Percentiles rank a stretch among this genome's conserved stretches.
Conservation (phyloP, 2,797 vertebrate species). For the Propithecus deckenii region DNA sequence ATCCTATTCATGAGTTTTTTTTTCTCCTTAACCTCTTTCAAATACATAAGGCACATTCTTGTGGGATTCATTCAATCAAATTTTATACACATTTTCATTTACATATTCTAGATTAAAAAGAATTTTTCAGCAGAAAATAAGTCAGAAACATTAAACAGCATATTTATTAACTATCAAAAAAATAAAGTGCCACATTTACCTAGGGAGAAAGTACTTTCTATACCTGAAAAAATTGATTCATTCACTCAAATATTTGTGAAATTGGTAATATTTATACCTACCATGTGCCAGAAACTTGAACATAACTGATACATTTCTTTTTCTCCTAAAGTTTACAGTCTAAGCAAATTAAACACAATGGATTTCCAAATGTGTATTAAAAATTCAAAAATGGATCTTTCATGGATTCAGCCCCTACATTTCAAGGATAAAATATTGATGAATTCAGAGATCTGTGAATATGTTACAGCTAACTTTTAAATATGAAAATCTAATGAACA, state of each 20-base stretch:
- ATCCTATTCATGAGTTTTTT: background rate
- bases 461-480: background rate
- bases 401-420: background rate
- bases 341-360: background rate
- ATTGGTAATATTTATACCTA: background rate
- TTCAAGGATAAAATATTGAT: background rate
- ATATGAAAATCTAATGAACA: background rate
- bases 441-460: background rate
- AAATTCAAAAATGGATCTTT: background rate
- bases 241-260: background rate
- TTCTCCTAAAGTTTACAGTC: background rate
- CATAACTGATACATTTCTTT: background rate
- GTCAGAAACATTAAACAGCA: slow-evolving; percentile 16
- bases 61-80: slow-evolving; percentile 35
- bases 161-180: slow-evolving; percentile 55
- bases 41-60: slow-evolving; percentile 3
- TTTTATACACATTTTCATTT: slow-evolving; percentile 36
- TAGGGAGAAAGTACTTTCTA: background rate
- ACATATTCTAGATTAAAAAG: slow-evolving; percentile 46
- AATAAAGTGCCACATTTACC: background rate
- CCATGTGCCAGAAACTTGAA: background rate
- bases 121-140: slow-evolving; percentile 53
- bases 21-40: background rate
- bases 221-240: background rate
- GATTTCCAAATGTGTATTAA: background rate